Evolutionary conservation across 2,888 invertebrate species (phyloP).

Genomic region (Trachelus iudaicus): DNA sequence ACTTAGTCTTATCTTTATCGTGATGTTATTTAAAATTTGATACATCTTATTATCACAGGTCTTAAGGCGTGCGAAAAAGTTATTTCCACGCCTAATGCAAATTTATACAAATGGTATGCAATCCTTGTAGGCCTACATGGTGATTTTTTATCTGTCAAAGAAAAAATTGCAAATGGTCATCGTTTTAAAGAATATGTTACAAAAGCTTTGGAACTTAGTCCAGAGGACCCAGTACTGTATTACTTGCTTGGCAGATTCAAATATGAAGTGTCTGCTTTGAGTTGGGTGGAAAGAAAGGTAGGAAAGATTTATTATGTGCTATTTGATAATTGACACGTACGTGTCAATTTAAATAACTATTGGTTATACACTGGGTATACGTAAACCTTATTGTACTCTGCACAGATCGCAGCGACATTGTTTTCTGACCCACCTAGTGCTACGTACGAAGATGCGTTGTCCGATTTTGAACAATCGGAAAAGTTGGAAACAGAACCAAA

Average conservation of each 20-base stretch:
- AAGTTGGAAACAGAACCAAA: constrained; percentile 67
- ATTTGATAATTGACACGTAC: background rate
- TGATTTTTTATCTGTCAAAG: constrained; percentile 72
- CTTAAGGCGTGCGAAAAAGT: constrained; percentile 70
- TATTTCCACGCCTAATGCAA: constrained; percentile 67
- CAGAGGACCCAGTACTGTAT: constrained; percentile 73
- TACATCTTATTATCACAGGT: constrained; percentile 60
- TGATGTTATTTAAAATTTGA: background rate
- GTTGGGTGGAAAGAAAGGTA: constrained; percentile 74
- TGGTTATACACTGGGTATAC: background rate
- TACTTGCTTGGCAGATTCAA: constrained; percentile 79
- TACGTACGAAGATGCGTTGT: constrained; percentile 73
- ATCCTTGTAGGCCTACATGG: constrained; percentile 74
- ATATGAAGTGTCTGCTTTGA: constrained; percentile 72
- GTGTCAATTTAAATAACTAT: background rate
- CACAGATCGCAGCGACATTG: constrained; percentile 71
- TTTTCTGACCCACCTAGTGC: constrained; percentile 74
- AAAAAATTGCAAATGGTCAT: constrained; percentile 75
- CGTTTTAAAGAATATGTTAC: constrained; percentile 77
- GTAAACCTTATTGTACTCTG: background rate
- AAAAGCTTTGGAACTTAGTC: constrained; percentile 71
- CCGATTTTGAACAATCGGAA: constrained; percentile 69
- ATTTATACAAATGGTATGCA: constrained; percentile 81
- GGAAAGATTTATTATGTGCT: background rate
- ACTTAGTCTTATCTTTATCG: background rate